Base-by-base conservation (phyloP, 2,888 invertebrate genomes). In the Clitarchus hookeri region DNA sequence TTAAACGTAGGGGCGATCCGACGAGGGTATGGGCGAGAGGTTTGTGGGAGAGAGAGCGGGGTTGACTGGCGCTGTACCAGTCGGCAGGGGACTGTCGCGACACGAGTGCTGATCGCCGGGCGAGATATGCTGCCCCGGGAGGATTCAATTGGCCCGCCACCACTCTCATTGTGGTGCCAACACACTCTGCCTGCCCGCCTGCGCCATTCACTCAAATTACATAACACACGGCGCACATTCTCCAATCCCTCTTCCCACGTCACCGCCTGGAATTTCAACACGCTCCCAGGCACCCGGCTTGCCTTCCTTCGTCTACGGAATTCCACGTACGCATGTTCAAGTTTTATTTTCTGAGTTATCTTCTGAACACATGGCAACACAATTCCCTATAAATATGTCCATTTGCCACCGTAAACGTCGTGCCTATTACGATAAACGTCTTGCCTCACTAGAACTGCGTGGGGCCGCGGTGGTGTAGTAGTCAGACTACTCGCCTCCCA, bases 81-180 rank as follows among this genome's bases (percentile, higher is more conserved):
- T n/a, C 65, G 65, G 65, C 65, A 65, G 65, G 65, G 65, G 65
- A 65, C 65, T 6, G 65, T 65, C 65, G 65, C 19, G 65, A 65
- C 65, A 65, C 16, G 65, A 65, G 65, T 65, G 65, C 65, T 65
- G 65, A 65, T 65, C 65, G 65, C n/a, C 65, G 23, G 8, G 65
- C 65, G 11, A 3, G 65, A 65, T 65, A 65, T 0, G 65, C 65
- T 65, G 19, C 6, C 65, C 53, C 65, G 23, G 65, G 65, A 65
- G 65, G 65, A 65, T 65, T 65, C 65, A 65, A 65, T 65, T 65
- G 65, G 65, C 65, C 65, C 65, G n/a, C 65, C 65, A 65, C 65
- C 65, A 65, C 65, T 65, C 65, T 65, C 65, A 65, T 65, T 65
- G 65, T 65, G 65, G 65, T 11, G 65, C 65, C 65, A 65, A 65